These are phyloP conservation scores for Chelonus insularis DNA, from an alignment of 1,140 invertebrate species.

Conservation along the genomic window DNA sequence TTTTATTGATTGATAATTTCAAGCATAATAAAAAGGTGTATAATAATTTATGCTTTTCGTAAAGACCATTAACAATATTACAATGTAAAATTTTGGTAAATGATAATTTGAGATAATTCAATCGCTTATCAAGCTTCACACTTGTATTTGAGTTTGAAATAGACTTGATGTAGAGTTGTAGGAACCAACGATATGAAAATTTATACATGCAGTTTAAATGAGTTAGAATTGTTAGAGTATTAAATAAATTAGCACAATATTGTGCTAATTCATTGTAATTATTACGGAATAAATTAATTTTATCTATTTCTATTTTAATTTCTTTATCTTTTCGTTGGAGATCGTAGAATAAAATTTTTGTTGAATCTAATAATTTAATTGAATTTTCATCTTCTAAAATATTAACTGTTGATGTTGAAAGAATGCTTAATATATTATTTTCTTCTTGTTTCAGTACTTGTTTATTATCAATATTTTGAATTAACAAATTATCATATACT, in stretches of 20 bases:
- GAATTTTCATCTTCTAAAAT: slow-evolving; percentile 76
- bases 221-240: slow-evolving; percentile 66
- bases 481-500: slow-evolving; percentile 67
- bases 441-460: slow-evolving; percentile 70
- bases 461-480: slow-evolving; percentile 67
- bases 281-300: slow-evolving; percentile 64
- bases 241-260: slow-evolving; percentile 69
- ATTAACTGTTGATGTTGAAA: slow-evolving; percentile 69
- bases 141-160: slow-evolving; percentile 68
- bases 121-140: slow-evolving; percentile 58
- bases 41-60: slow-evolving; percentile 72
- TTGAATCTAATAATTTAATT: slow-evolving; percentile 68
- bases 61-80: slow-evolving; percentile 70
- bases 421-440: slow-evolving; percentile 69
- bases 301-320: slow-evolving; percentile 44
- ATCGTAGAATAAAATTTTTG: slow-evolving; percentile 66
- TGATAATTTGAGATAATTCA: slow-evolving; percentile 63
- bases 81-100: slow-evolving; percentile 69
- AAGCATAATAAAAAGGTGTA: slow-evolving; percentile 71
- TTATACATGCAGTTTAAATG: slow-evolving; percentile 78
- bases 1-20: slow-evolving; percentile 53
- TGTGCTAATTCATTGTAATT: slow-evolving; percentile 67
- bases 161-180: slow-evolving; percentile 66
- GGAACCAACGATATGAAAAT: slow-evolving; percentile 70
- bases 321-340: slow-evolving; percentile 66